Base-by-base conservation (phyloP, 1,140 invertebrate genomes). In the Orchestia grillus region DNA sequence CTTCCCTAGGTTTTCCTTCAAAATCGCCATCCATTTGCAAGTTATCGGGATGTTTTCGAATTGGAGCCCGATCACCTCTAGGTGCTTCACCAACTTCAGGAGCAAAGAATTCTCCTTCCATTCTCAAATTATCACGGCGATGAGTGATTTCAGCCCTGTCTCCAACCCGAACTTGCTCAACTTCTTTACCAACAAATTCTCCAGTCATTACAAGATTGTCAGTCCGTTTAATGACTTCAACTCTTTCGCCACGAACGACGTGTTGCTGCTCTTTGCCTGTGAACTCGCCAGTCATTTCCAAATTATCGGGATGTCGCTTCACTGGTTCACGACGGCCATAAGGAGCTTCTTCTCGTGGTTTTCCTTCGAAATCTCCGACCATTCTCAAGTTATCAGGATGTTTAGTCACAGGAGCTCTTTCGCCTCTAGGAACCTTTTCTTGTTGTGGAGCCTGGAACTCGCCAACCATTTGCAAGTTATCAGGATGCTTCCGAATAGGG, bases 181-280 rank as follows among this genome's bases (percentile, higher is more conserved):
- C n/a, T 47, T 94, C 87, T 53, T 92, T 96, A 0, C 90, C 95
- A 44, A 96, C n/a, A 96, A 98, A 97, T 97, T 98, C 98, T 11
- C 98, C 98, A 97, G 98, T 98, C 62, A 97, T 97, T 96, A 97
- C 97, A 0, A 98, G 97, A 97, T 98, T 98, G 96, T 98, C 98
- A 77, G 97, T 96, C 23, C 96, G 97, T 96, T 97, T 97, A 41
- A 97, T 96, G 11, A 44, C 77, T 8, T 97, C 96, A 40, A 95
- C 43, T 41, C 96, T 96, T 57, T 96, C 87, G 43, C 96, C 41
- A 95, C 57, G 42, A 28, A 45, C 43, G 41, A 87, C 87, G 45
- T 42, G 53, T 4, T 47, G 91, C 42, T 4, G 16, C 41, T 97
- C 87, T 97, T 97, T 96, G 97, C 96, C 77, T 96, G 47, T 53